phyloP scores from a whole-genome alignment of 2,888 invertebrate species.

The Stenodera caucasica region DNA sequence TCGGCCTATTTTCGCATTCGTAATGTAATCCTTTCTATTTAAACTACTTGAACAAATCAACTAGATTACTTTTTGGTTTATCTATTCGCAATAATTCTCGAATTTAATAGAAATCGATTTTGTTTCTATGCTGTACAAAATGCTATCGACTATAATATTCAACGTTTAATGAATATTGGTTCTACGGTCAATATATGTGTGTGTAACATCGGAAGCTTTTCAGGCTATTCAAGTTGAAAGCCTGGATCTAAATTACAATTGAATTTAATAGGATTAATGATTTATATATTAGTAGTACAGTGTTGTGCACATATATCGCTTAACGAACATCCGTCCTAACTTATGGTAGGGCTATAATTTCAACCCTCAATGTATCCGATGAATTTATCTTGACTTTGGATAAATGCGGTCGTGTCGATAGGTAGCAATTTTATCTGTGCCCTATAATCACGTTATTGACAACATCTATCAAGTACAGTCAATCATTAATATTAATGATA shows the following conservation, averaged over 20 bases:
- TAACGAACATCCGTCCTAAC: slow-evolving; percentile 12
- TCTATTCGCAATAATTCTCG: slow-evolving; percentile 15
- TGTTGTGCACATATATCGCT: neutral
- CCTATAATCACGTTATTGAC: neutral
- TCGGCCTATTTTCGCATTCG: neutral
- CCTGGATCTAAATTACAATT: slow-evolving; percentile 14
- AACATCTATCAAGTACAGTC: neutral
- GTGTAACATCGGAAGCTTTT: neutral
- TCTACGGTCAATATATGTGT: neutral
- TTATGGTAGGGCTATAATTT: slow-evolving; percentile 18
- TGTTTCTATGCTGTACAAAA: slow-evolving; percentile 5
- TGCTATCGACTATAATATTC: slow-evolving; percentile 2
- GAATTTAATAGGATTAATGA: slow-evolving; percentile 14
- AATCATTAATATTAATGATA: slow-evolving; percentile 5
- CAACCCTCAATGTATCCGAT: slow-evolving; percentile 4
- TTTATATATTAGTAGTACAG: slow-evolving; percentile 11
- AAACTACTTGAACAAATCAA: neutral
- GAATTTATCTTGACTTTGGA: slow-evolving; percentile 14
- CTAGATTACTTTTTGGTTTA: neutral
- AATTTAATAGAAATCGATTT: slow-evolving; percentile 11
- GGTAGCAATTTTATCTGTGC: neutral
- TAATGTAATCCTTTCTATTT: neutral
- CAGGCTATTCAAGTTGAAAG: slow-evolving; percentile 7
- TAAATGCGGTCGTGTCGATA: slow-evolving; percentile 6
- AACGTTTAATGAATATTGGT: slow-evolving; percentile 10